Base-by-base conservation (phyloP, 2,888 invertebrate species). In the Lamproptera curius region DNA sequence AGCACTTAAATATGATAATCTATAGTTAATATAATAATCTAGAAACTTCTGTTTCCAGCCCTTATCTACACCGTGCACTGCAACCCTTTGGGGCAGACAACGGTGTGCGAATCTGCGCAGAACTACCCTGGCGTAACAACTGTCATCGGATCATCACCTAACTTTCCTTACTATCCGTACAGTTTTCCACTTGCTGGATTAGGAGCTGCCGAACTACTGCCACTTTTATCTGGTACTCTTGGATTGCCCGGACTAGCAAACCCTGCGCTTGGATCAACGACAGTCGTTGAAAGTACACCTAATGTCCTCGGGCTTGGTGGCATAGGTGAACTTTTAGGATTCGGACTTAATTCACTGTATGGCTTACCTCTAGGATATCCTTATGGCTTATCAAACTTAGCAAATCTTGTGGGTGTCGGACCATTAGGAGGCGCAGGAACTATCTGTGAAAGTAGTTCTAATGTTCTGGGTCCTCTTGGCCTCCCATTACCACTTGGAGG, bases 51-150 rank as follows among this genome's bases (percentile, higher is more conserved):
- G n/a, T n/a, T 65, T 62, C 6, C 53, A 79, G 79, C 73, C 23
- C 55, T 76, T 10, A 51, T 79, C 11, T 70, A 69, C 62, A 52
- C 67, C 1, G 72, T 62, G 1, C 57, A 45, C 14, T 66, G 69
- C 57, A 70, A 67, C 49, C 79, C 80, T 0, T 10, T 78, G 42
- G 69, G 65, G 0, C 57, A 54, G 6, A 52, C 65, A 0, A 66
- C 73, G 1, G 46, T 70, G n/a, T 73, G 70, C 36, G 73, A 73
- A 40, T 53, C 61, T 0, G n/a, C 56, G 1, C 57, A 67, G 4
- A 66, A 58, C 49, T 46, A 55, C 15, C 39, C 28, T 1, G 33
- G 46, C 9, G 28, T 20, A 0, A 56, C 58, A 1, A 58, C 64
- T 1, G 53, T 63, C 39, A 61, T 58, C 42, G 63, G 63, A 15